Percentiles rank a stretch among this genome's conserved stretches.
Conservation (phyloP, 2,888 invertebrate genomes). For the Tinea pellionella region DNA sequence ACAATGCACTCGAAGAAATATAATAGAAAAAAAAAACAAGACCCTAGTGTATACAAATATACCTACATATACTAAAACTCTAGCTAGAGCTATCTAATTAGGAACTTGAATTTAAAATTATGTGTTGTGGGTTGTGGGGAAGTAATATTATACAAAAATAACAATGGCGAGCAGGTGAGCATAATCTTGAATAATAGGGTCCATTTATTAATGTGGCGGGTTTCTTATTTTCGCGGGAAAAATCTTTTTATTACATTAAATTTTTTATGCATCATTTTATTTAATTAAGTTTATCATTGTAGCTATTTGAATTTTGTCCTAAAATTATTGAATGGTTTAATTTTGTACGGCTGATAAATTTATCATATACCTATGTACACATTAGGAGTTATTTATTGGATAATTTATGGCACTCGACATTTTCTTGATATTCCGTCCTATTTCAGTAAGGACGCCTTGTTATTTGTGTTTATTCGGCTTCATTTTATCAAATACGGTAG, state of each 20-base stretch:
- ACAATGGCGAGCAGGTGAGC: conserved; percentile 16
- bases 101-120: no score
- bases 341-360: background rate
- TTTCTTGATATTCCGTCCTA: background rate
- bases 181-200: conserved; percentile 50
- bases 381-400: conserved; percentile 6
- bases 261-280: no score
- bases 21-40: no score
- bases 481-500: background rate
- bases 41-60: no score
- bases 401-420: background rate
- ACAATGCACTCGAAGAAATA: no score
- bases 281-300: no score
- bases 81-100: no score
- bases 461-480: background rate
- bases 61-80: no score
- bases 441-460: background rate
- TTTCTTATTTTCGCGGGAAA: conserved; percentile 24
- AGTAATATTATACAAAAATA: background rate
- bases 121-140: no score
- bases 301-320: no score
- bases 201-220: conserved; percentile 33
- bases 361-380: background rate
- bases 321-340: background rate
- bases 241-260: no score